These are phyloP conservation scores for Anser brachyrhynchus DNA, from an alignment of 2,113 vertebrate genomes.

Conservation along the genomic window DNA sequence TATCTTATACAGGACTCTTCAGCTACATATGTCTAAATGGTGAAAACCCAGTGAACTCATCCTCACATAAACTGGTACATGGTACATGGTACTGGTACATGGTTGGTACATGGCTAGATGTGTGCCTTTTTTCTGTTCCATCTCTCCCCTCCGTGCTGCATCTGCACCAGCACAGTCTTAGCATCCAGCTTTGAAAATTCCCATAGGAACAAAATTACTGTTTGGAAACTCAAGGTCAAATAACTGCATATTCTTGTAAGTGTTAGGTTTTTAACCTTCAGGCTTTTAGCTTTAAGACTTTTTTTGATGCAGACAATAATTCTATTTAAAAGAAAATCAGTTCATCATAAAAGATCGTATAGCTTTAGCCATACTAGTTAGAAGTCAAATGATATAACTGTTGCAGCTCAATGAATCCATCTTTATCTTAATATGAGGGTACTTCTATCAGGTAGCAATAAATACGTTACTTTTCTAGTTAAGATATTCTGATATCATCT, in stretches of 20 bases:
- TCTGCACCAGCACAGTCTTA: not conserved
- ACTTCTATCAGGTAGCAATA: not conserved
- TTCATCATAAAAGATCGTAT: not conserved
- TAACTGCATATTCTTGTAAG: not conserved
- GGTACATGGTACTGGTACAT: fast-evolving
- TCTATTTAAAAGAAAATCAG: not conserved
- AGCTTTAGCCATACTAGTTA: not conserved
- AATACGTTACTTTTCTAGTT: not conserved
- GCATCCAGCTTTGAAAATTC: not conserved
- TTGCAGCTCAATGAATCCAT: not conserved
- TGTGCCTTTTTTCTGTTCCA: not conserved
- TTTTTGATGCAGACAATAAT: not conserved
- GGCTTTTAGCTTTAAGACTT: not conserved
- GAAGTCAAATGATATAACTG: not conserved
- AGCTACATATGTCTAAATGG: not conserved
- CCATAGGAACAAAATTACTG: not conserved
- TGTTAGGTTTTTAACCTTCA: not conserved
- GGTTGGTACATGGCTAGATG: fast-evolving
- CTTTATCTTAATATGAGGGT: not conserved
- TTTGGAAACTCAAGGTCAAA: not conserved
- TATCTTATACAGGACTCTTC: not conserved
- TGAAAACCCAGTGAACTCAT: not conserved
- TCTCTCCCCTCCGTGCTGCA: fast-evolving
- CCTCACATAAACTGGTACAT: not conserved
- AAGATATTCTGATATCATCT: not conserved